These are phyloP conservation scores for Augiades crinisus DNA, from an alignment of 2,888 invertebrate species.

Conservation along the genomic window DNA sequence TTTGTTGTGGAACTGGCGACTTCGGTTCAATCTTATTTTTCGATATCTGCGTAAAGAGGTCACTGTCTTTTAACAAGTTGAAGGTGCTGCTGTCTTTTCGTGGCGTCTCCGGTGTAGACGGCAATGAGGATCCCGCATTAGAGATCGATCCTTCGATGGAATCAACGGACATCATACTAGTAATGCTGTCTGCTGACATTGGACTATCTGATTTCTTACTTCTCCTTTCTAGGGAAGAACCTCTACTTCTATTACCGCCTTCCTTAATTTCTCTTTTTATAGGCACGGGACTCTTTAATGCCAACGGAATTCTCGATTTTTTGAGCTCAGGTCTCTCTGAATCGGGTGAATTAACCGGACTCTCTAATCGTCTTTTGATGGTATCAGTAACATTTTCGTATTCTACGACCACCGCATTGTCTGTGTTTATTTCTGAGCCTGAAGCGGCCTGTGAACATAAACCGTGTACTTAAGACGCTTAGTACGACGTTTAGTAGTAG, in stretches of 20 bases:
- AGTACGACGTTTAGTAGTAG: constrained; percentile 25
- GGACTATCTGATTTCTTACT: constrained; percentile 36
- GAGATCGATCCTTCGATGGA: constrained; percentile 42
- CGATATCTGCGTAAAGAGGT: constrained; percentile 86
- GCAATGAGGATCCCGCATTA: constrained; percentile 37
- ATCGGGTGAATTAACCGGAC: constrained; percentile 66
- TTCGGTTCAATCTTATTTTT: constrained; percentile 57
- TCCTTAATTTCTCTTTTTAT: constrained; percentile 57
- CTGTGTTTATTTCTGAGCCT: constrained; percentile 33
- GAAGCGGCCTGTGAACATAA: constrained; percentile 61
- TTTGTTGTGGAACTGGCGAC: constrained; percentile 26
- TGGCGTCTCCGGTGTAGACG: constrained; percentile 58
- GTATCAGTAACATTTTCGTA: constrained; percentile 84
- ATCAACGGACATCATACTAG: constrained; percentile 44
- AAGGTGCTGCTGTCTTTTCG: constrained; percentile 81
- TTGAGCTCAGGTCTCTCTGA: constrained; percentile 60
- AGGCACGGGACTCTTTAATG: constrained; percentile 64
- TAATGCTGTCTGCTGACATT: constrained; percentile 39
- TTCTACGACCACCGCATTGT: constrained; percentile 43
- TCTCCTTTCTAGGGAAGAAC: constrained; percentile 50
- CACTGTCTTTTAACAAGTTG: constrained; percentile 84
- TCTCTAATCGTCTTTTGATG: constrained; percentile 81
- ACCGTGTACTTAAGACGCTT: constrained; percentile 38
- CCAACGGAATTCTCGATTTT: constrained; percentile 69
- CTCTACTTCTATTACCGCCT: constrained; percentile 50